Percentiles rank a stretch among this genome's conserved stretches.
phyloP scores from a whole-genome alignment of 2,888 invertebrate genomes.

The Hydriomena furcata region DNA sequence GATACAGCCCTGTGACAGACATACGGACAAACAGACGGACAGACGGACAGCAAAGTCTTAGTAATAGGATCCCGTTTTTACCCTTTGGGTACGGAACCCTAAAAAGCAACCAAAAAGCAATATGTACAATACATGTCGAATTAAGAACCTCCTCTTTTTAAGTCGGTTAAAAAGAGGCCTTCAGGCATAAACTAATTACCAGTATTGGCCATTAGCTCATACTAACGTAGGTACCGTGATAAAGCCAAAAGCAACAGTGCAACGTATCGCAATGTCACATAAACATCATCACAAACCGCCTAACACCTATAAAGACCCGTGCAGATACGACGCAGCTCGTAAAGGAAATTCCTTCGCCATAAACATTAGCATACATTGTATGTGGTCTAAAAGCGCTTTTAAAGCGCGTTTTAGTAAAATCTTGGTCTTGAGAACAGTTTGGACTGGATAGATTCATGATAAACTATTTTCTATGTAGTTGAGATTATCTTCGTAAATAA shows the following conservation, averaged over 20 bases:
- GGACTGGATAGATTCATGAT: conserved; percentile 1
- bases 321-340: conserved; percentile 35
- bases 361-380: conserved; percentile 54
- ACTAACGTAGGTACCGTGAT: neutral
- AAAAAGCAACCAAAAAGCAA: no score
- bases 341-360: conserved; percentile 45
- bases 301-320: conserved; percentile 22
- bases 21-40: no score
- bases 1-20: no score
- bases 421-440: conserved; percentile 16
- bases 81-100: no score
- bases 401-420: conserved; percentile 43
- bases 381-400: conserved; percentile 45
- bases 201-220: no score
- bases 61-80: no score
- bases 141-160: no score
- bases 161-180: no score
- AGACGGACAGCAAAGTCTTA: no score
- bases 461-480: conserved; percentile 1
- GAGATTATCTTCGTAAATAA: neutral
- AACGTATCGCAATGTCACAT: conserved; percentile 3
- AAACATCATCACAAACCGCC: conserved; percentile 14
- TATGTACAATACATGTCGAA: no score
- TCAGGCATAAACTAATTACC: no score
- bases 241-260: neutral